phyloP scores from a whole-genome alignment of 2,113 vertebrate genomes.

The Pseudorhombus dupliciocellatus region DNA sequence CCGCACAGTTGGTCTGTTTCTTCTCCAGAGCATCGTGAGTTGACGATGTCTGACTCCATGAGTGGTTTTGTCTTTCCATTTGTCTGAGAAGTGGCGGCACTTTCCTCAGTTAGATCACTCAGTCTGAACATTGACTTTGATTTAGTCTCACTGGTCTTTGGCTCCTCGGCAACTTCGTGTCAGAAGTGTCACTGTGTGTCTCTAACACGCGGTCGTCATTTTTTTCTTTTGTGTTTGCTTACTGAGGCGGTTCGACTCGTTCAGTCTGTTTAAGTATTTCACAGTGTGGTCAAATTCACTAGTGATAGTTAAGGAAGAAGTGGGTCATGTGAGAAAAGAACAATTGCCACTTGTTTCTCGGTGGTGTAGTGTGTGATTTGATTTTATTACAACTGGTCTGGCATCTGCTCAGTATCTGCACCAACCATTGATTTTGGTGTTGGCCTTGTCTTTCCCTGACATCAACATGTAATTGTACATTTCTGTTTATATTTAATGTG shows the following conservation, averaged over 20 bases:
- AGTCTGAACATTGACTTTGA: conserved; percentile 52
- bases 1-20: conserved; percentile 47
- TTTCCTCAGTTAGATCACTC: conserved; percentile 14
- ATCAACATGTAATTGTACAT: conserved; percentile 34
- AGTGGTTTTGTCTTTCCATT: conserved; percentile 21
- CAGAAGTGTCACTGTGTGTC: conserved; percentile 19
- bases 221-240: conserved; percentile 43
- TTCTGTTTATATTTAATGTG: not conserved
- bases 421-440: conserved; percentile 29
- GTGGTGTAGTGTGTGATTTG: conserved; percentile 28
- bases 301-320: conserved; percentile 36
- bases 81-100: conserved; percentile 8
- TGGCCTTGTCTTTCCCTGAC: conserved; percentile 13
- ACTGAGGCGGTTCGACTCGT: conserved; percentile 23
- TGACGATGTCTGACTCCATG: conserved; percentile 24
- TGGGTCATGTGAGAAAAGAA: conserved; percentile 43
- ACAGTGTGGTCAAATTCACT: conserved; percentile 25
- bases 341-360: conserved; percentile 31
- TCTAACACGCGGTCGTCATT: conserved; percentile 29
- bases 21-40: conserved; percentile 36
- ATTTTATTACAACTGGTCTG: conserved; percentile 25
- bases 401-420: conserved; percentile 18
- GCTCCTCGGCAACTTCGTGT: conserved; percentile 48
- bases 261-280: conserved; percentile 31
- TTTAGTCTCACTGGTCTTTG: conserved; percentile 28